A percentile compares a stretch with the other conserved stretches of the same genome.
Evolutionary conservation across 2,797 vertebrate species (phyloP).

Genomic region (Propithecus perrieri): DNA sequence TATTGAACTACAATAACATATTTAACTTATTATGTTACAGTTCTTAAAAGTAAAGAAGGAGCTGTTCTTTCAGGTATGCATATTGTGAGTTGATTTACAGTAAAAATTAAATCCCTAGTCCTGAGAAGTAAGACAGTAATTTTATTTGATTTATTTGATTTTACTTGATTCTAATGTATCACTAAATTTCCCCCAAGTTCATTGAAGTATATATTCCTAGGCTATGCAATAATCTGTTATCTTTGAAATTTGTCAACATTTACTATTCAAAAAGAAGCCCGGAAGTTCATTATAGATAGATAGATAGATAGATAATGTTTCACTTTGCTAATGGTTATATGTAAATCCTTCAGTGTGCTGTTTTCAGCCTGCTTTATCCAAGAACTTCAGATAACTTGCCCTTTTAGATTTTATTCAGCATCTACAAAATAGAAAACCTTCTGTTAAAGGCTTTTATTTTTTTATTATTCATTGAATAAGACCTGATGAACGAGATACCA

Average conservation of each 20-base stretch:
- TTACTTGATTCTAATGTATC: neutral
- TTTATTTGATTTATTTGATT: constrained; percentile 42
- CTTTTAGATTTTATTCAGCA: neutral
- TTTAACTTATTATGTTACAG: constrained; percentile 9
- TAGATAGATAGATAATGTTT: neutral
- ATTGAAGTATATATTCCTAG: constrained; percentile 5
- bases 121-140: neutral
- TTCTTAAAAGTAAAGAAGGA: constrained; percentile 11
- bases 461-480: neutral
- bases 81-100: constrained; percentile 17
- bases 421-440: neutral
- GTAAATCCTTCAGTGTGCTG: neutral
- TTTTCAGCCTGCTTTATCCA: neutral
- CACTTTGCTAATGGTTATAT: neutral
- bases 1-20: constrained; percentile 21
- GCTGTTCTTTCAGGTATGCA: neutral
- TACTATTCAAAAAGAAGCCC: neutral
- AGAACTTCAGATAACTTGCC: neutral
- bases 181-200: neutral
- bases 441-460: neutral
- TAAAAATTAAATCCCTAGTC: constrained; percentile 7
- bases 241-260: constrained; percentile 29
- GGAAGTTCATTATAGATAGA: neutral
- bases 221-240: neutral
- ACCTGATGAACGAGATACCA: neutral